Evolutionary conservation across 1,140 invertebrate species (phyloP).

Genomic region (Latrodectus geometricus): DNA sequence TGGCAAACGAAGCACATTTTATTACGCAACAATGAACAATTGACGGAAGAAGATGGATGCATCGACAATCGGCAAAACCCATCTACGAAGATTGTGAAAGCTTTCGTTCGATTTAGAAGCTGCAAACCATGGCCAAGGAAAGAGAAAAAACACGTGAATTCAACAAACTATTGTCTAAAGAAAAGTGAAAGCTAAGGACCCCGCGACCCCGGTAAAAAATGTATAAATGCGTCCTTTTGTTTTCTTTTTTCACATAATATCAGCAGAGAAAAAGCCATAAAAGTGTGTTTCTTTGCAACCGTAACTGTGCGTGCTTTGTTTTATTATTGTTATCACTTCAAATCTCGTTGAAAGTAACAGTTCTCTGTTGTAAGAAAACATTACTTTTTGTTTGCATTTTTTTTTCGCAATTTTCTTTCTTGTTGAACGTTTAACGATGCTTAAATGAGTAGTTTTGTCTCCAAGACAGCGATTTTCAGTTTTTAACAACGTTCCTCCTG

Average conservation of each 20-base stretch:
- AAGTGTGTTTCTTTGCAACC: neutral
- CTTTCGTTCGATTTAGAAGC: neutral
- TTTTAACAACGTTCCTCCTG: neutral
- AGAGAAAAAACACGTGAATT: neutral
- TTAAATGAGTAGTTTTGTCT: neutral
- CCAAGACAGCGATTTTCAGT: neutral
- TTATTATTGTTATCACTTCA: neutral
- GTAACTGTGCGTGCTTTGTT: neutral
- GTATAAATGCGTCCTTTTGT: slow-evolving; percentile 2
- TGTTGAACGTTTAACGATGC: neutral
- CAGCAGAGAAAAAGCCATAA: neutral
- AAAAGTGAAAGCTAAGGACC: slow-evolving; percentile 6
- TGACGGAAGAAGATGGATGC: slow-evolving; percentile 9
- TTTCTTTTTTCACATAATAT: neutral
- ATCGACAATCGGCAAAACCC: slow-evolving; percentile 4
- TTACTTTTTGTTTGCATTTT: neutral
- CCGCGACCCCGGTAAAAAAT: slow-evolving; percentile 4
- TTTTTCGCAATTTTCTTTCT: neutral
- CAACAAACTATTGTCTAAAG: neutral
- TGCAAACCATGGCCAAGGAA: slow-evolving; percentile 5
- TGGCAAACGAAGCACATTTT: neutral
- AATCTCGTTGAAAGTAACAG: slow-evolving; percentile 1
- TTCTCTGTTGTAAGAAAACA: neutral
- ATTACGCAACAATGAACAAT: slow-evolving; percentile 22
- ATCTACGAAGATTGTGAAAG: slow-evolving; percentile 1